Base-by-base conservation (phyloP, 1,140 invertebrate genomes). In the Muscidifurax raptorellus region DNA sequence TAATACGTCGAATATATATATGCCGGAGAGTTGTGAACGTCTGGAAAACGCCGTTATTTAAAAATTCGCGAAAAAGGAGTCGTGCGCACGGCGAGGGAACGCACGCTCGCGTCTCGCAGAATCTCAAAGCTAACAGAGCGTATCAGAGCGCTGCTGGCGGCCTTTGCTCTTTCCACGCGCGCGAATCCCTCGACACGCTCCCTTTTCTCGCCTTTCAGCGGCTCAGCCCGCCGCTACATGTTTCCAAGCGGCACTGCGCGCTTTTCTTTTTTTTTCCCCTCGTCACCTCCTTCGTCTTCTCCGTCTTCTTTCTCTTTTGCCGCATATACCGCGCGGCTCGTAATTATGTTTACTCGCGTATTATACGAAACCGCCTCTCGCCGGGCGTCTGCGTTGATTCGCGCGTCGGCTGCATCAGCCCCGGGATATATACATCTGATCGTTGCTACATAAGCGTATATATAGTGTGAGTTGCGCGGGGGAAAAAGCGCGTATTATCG, bases 321-420 rank as follows among this genome's bases (percentile, higher is more conserved):
- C n/a, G 6, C 4, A n/a, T 6, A 9, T 59, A 36, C 36, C 15
- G 18, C 30, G 72, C 72, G 72, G 25, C 28, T n/a, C 47, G 25
- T 82, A 82, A 82, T 82, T 82, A 76, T 82, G 72, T 76, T 82
- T 82, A 18, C 71, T 30, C 80, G 47, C 52, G 69, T 72, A 74
- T 72, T 81, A 74, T 59, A n/a, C n/a, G 69, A 52, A 67, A 80
- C 44, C 86, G 30, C 36, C 78, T 67, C 79, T n/a, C 64, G 13
- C 77, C 27, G 52, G 1, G 52, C 84, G 27, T 2, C 15, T 0
- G 78, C 30, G 79, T 80, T 80, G 44, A 80, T 80, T 71, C 25
- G n/a, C 25, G n/a, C 25, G 7, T 7, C 40, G 27, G 7, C 71
- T 69, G 66, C 28, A 36, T 28, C 59, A 28, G 0, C 77, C 22